A percentile compares a stretch with the other conserved stretches of the same genome.
Evolutionary conservation across 2,888 invertebrate species (phyloP).

Genomic region (Xanthorhoe spadicearia): DNA sequence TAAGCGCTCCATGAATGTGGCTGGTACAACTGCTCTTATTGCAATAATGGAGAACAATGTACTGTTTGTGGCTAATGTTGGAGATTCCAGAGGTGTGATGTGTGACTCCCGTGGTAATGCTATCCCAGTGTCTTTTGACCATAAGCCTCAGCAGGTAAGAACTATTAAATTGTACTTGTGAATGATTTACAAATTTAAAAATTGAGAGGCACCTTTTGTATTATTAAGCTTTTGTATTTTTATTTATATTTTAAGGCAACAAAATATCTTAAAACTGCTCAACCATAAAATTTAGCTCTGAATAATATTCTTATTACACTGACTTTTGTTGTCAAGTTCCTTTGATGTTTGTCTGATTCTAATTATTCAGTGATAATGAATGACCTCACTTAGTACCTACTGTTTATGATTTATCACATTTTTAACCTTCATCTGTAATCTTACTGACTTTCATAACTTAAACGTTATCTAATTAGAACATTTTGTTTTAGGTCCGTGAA

Average conservation of each 20-base stretch:
- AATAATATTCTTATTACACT: too few species aligned
- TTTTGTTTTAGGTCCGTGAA: constrained; percentile 89
- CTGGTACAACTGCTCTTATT: constrained; percentile 96
- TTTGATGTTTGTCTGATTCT: too few species aligned
- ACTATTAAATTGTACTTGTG: not conserved
- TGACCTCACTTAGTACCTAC: not conserved
- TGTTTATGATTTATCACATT: not conserved
- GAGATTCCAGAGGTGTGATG: constrained; percentile 98
- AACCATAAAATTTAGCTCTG: too few species aligned
- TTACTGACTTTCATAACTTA: not conserved
- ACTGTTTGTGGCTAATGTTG: constrained; percentile 97
- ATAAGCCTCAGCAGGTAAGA: constrained; percentile 96
- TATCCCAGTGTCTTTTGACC: constrained; percentile 97
- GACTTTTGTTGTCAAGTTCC: too few species aligned
- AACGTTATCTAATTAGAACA: constrained; percentile 7
- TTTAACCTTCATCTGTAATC: not conserved
- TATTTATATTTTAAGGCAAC: too few species aligned
- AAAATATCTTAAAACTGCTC: too few species aligned
- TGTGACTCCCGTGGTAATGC: constrained; percentile 95
- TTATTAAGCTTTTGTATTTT: too few species aligned
- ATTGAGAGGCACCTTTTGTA: too few species aligned
- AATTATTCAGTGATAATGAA: too few species aligned
- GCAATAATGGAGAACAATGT: constrained; percentile 93
- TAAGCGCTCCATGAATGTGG: constrained; percentile 90
- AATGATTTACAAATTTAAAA: not conserved